Percentiles rank a stretch among this genome's conserved stretches.
These are phyloP conservation scores for Antheraea yamamai DNA, from an alignment of 2,888 invertebrate genomes.

Conservation along the genomic window DNA sequence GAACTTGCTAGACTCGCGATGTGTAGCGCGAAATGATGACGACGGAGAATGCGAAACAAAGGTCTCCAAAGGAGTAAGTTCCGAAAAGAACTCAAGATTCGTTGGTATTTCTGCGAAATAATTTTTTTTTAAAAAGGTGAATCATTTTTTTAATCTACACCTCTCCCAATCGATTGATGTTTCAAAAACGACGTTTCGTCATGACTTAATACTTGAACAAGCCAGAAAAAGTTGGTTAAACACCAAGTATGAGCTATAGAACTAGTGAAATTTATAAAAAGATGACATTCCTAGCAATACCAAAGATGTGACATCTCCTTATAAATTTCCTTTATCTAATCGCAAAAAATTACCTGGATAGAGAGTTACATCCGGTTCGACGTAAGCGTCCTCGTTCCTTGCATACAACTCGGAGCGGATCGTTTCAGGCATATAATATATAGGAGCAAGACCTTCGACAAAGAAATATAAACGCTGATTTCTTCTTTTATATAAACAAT, in stretches of 20 bases:
- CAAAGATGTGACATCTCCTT: neutral
- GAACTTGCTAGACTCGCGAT: constrained; percentile 91
- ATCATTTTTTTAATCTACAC: neutral
- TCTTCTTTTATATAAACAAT: neutral
- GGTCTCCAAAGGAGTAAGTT: constrained; percentile 92
- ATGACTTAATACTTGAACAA: neutral
- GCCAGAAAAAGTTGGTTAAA: neutral
- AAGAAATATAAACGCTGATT: constrained; percentile 19
- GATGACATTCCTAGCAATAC: neutral
- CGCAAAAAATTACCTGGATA: constrained; percentile 50
- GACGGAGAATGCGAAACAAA: constrained; percentile 86
- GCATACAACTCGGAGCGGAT: constrained; percentile 90
- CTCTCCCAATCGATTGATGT: neutral
- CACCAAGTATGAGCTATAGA: neutral
- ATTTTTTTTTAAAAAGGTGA: no score
- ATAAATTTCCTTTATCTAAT: neutral
- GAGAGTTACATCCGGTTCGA: constrained; percentile 85
- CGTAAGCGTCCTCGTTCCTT: constrained; percentile 86
- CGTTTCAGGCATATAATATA: constrained; percentile 93
- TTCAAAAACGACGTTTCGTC: neutral
- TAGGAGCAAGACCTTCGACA: constrained; percentile 73
- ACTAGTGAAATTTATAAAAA: neutral
- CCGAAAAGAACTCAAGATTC: constrained; percentile 95
- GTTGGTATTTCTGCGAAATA: constrained; percentile 86
- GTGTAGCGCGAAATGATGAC: constrained; percentile 94